Conservation (phyloP, 2,888 invertebrate genomes). For the Hypercompe scribonia region DNA sequence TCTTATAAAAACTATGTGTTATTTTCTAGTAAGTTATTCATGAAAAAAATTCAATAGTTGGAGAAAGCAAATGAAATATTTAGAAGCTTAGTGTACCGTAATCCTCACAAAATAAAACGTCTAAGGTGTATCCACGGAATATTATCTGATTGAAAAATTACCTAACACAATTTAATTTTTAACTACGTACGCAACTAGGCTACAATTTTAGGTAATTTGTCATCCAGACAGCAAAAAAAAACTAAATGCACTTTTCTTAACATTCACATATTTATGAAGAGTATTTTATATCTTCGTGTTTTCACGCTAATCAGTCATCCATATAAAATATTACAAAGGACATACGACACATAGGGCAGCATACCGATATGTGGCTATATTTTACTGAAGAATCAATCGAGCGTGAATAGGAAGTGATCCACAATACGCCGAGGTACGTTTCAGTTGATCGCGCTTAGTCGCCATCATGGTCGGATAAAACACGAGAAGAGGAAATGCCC, state of each 20-base stretch:
- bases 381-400: slow-evolving; percentile 42
- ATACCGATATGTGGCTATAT: slow-evolving; percentile 36
- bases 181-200: background rate
- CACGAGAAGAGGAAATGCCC: slow-evolving; percentile 80
- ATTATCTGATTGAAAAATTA: background rate
- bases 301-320: slow-evolving; percentile 14
- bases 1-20: background rate
- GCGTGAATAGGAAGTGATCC: slow-evolving; percentile 55
- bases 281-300: background rate
- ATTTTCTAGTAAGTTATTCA: background rate
- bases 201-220: background rate
- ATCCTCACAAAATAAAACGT: background rate
- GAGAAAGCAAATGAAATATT: background rate
- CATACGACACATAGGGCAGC: slow-evolving; percentile 35
- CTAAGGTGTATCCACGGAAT: background rate
- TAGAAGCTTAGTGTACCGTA: background rate
- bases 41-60: background rate
- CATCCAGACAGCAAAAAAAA: background rate
- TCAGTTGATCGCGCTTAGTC: slow-evolving; percentile 59
- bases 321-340: slow-evolving; percentile 43
- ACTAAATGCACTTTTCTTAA: background rate
- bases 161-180: background rate
- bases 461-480: slow-evolving; percentile 69
- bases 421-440: slow-evolving; percentile 49
- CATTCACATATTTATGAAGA: background rate